Base-by-base conservation (phyloP, 2,113 vertebrate genomes). In the Hippocampus abdominalis region DNA sequence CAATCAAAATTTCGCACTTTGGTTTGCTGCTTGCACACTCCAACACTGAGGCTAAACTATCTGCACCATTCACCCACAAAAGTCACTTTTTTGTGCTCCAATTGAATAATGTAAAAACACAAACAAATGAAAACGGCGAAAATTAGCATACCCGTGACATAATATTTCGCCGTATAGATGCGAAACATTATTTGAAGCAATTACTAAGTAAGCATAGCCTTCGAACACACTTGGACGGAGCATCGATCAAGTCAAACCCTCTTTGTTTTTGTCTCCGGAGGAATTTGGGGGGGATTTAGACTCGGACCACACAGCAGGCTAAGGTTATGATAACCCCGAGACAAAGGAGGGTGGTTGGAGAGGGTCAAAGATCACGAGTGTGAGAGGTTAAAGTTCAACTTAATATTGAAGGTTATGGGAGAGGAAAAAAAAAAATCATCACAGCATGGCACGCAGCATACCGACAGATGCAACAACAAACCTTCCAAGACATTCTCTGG, bases 321-420 rank as follows among this genome's bases (percentile, higher is more conserved):
- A 69, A 25, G 51, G 44, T 75, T 62, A 70, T 25, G 63, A 70
- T 18, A 64, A 66, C 63, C 63, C 77, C n/a, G 16, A 66, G 49
- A 65, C 9, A 20, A 36, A 46, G 60, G n/a, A 68, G 3, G 0
- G 29, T 70, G 75, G 71, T 61, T 75, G 66, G 27, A 51, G 56
- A 18, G 74, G 81, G 76, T 85, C 75, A 83, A 69, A 81, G 81
- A 27, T 67, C 81, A 79, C 29, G 18, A 70, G 48, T 60, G 72
- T 68, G 64, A 78, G 61, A 77, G 81, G 84, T 73, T 56, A 78
- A 48, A 73, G 72, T 59, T 71, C 21, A 25, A 18, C 69, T 70
- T 68, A 67, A 77, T 82, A 67, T 11, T 69, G 27, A 76, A 76
- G 69, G 66, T 76, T 56, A 46, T 49, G 60, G 70, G 64, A 61